Percentiles rank a stretch among this genome's conserved stretches.
phyloP scores from a whole-genome alignment of 2,113 vertebrate species.

The Poeciliopsis retropinna region DNA sequence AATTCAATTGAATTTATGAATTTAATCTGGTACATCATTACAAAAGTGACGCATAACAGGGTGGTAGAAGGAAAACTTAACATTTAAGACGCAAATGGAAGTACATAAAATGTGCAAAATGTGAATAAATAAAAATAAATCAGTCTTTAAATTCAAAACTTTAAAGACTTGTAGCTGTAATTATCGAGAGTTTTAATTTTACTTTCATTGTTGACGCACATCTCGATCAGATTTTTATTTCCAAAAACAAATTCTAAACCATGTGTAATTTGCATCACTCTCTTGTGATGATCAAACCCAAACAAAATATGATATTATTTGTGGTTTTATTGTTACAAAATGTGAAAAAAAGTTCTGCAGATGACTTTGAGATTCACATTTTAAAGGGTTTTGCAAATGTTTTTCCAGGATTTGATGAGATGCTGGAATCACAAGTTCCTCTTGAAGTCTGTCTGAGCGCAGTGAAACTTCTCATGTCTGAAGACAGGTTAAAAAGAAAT shows the following conservation, averaged over 20 bases:
- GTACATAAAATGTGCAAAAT: too few relatives aligned
- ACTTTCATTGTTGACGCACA: too few relatives aligned
- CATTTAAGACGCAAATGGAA: neutral
- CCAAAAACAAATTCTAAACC: neutral
- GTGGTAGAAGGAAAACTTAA: neutral
- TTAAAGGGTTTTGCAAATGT: constrained; percentile 7
- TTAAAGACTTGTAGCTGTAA: neutral
- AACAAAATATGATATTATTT: neutral
- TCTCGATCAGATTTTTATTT: too few relatives aligned
- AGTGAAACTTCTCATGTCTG: constrained; percentile 85
- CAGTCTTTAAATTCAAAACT: too few relatives aligned
- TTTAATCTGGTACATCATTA: neutral
- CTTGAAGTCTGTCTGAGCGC: constrained; percentile 84
- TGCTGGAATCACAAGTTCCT: constrained; percentile 77
- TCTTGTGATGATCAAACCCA: neutral
- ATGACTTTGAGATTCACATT: constrained; percentile 4
- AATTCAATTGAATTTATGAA: neutral
- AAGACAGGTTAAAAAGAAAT: constrained; percentile 81
- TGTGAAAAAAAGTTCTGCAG: too few relatives aligned
- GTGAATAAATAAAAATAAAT: too few relatives aligned
- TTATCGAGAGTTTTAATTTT: too few relatives aligned
- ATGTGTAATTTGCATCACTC: neutral
- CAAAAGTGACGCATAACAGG: too few relatives aligned
- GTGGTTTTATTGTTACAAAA: too few relatives aligned
- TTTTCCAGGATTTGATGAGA: constrained; percentile 81